Conservation (phyloP, 1,140 invertebrate species). For the Pinna nobilis region DNA sequence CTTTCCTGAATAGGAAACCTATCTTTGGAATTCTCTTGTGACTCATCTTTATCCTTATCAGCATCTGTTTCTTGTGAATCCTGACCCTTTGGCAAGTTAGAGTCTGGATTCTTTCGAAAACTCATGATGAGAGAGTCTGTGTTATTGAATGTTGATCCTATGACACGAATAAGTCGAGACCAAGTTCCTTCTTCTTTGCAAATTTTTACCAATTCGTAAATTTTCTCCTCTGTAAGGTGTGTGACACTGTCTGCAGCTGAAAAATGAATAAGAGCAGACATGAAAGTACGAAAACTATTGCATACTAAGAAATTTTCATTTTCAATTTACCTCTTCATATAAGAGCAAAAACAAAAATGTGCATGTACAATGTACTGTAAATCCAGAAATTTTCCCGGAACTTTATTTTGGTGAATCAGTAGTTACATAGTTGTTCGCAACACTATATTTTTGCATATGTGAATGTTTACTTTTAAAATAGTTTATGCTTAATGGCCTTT, state of each 20-base stretch:
- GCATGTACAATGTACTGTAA: too few relatives aligned
- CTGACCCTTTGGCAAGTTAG: background rate
- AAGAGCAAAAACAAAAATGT: background rate
- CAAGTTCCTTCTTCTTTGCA: slow-evolving; percentile 81
- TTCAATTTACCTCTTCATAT: background rate
- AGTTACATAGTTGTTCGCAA: too few relatives aligned
- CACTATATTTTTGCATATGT: too few relatives aligned
- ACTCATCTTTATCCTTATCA: background rate
- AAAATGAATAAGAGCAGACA: background rate
- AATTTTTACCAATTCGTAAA: slow-evolving; percentile 81
- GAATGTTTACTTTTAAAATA: too few relatives aligned
- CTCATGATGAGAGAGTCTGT: slow-evolving; percentile 83
- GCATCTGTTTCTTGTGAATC: slow-evolving; percentile 7
- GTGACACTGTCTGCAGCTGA: slow-evolving; percentile 36
- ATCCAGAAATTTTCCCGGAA: too few relatives aligned
- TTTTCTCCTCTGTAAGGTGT: slow-evolving; percentile 80
- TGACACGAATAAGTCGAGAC: slow-evolving; percentile 81
- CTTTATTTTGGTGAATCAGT: too few relatives aligned
- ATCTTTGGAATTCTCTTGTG: slow-evolving; percentile 76
- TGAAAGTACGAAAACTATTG: too few relatives aligned
- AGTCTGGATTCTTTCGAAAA: slow-evolving; percentile 77
- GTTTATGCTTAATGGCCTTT: too few relatives aligned
- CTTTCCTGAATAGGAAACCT: slow-evolving; percentile 54
- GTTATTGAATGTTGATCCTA: slow-evolving; percentile 84
- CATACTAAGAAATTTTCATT: background rate